Base-by-base conservation (phyloP, 1,140 invertebrate species). In the Pissodes strobi region DNA sequence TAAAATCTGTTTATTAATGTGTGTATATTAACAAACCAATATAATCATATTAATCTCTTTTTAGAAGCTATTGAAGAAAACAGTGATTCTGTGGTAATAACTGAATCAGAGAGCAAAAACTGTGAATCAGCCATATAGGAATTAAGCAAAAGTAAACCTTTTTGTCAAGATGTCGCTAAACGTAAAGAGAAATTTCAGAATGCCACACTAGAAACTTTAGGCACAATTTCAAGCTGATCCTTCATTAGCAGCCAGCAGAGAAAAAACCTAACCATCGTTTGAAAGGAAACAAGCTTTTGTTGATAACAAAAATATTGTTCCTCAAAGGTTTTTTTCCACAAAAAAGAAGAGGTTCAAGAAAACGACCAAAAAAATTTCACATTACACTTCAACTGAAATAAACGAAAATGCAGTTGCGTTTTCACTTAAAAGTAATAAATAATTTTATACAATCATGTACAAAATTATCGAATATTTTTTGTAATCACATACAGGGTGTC, bases 191-290 rank as follows among this genome's bases (percentile, higher is more conserved):
- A 15, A 45, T 19, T 45, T 15, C n/a, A 45, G 41, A 45, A 9
- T 45, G 6, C n/a, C 41, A 45, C 13, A n/a, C n/a, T n/a, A n/a
- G n/a, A 45, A 45, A 45, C 15, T 5, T 15, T 45, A 15, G 18
- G 41, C 15, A 45, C 41, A 45, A 45, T 45, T 45, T 45, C 41
- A 45, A 45, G n/a, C 13, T 45, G 41, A 13, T 45, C 41, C 41
- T 45, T 45, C 8, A 13, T 45, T 45, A 45, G 41, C 41, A 15
- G 41, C 18, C 13, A 15, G 5, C 15, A 45, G 41, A 45, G 41
- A 45, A 6, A 45, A 45, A 45, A 13, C n/a, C 18, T 9, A 6
- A 45, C 8, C n/a, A 45, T 45, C 41, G n/a, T 19, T 45, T 45
- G 5, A 45, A 45, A 45, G 8, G 8, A 13, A 45, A 45, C 41